A percentile compares a stretch with the other conserved stretches of the same genome.
Evolutionary conservation across 2,888 invertebrate species (phyloP).

Genomic region (Panzeria rudis): DNA sequence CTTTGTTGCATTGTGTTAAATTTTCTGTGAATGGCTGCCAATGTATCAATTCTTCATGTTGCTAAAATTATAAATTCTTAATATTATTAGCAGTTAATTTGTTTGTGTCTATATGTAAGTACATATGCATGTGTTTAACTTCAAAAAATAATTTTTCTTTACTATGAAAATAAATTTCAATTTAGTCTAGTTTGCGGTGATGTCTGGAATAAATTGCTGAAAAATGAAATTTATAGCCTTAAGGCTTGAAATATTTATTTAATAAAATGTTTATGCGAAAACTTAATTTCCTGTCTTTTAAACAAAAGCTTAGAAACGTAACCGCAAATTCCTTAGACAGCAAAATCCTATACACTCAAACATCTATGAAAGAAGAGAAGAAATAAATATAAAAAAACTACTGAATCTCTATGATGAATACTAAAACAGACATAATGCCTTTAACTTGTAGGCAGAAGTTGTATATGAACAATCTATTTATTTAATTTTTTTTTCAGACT

Average conservation of each 20-base stretch:
- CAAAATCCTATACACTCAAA: slow-evolving; percentile 9
- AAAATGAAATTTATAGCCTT: slow-evolving; percentile 27
- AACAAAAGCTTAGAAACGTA: slow-evolving; percentile 7
- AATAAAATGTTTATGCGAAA: neutral
- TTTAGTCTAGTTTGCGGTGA: neutral
- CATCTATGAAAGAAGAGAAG: neutral
- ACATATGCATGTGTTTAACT: neutral
- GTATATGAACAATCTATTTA: slow-evolving; percentile 42
- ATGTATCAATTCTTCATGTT: too few relatives aligned
- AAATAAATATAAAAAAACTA: slow-evolving; percentile 21
- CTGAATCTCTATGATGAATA: slow-evolving; percentile 8
- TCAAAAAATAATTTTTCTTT: too few relatives aligned
- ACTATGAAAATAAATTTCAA: too few relatives aligned
- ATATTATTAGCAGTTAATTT: too few relatives aligned
- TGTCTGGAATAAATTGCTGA: neutral
- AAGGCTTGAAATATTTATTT: slow-evolving; percentile 36
- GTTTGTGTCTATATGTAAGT: too few relatives aligned
- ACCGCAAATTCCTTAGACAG: slow-evolving; percentile 40
- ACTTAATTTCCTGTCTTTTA: slow-evolving; percentile 2
- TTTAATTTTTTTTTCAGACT: slow-evolving; percentile 8
- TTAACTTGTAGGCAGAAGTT: slow-evolving; percentile 55
- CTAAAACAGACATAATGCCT: slow-evolving; percentile 26
- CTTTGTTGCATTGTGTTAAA: too few relatives aligned
- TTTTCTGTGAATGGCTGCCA: too few relatives aligned
- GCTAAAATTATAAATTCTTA: too few relatives aligned